Evolutionary conservation across 2,888 invertebrate genomes (phyloP), one percentile per base, ranked within the genome.

Genomic region (Zeuzera pyrina): DNA sequence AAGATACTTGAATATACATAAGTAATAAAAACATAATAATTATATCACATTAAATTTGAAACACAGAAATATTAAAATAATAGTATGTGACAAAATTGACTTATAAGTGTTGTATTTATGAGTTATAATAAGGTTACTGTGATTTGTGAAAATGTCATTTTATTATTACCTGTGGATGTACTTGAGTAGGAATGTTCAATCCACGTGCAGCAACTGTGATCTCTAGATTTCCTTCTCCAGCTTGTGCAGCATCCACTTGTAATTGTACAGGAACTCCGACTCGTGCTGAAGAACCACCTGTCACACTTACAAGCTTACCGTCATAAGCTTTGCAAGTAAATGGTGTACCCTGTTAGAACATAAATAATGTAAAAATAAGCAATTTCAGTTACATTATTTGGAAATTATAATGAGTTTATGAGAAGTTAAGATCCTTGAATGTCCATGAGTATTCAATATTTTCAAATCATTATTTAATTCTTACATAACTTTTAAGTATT

Each of bases 181-280:
- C 96, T 87, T 97, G 96, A 32, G 96, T 97, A 29, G 97, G 96
- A 55, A 97, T 95, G 64, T 97, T 95, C 42, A 94, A 87, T 32
- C 97, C 95, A 64, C 94, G 88, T 25, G 96, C 94, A 40, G 95
- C 94, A 49, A 99, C 97, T 29, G 97, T 96, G 47, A 98, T 98
- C 79, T 98, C 98, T 45, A 98, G 84, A 71, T 95, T 95, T 31
- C 98, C 98, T 81, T 98, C 98, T 6, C 98, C 98, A 28, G 98
- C 97, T 67, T 95, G 92, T 42, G 94, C 94, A 2, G 97, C 97
- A 69, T 98, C 97, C 31, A 98, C 97, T 11, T 94, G 93, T 58
- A 97, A 92, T 57, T 96, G 95, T n/a, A 96, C 94, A 3, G 95
- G 91, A 45, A 95, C 90, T 31, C 97, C 96, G 6, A 97, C 92